Base-by-base conservation (phyloP, 2,113 vertebrate species). In the Ellobius talpinus region DNA sequence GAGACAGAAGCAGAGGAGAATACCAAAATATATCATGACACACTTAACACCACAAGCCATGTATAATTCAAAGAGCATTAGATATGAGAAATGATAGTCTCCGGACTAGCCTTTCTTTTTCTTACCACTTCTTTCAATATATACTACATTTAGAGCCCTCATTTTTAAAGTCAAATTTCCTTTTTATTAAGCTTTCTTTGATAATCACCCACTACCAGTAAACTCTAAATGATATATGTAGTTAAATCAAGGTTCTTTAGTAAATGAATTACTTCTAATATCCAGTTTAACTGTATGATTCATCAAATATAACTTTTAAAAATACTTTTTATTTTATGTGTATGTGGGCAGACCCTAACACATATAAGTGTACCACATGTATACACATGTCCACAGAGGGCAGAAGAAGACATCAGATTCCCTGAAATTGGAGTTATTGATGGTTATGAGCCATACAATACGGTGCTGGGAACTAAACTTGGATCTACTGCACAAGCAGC, bases 121-220 rank as follows among this genome's bases (percentile, higher is more conserved):
- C 79, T 79, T 65, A 76, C 13, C 17, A 50, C 88, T 89, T 63
- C 61, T 90, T 93, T 42, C 7, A 81, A 78, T 66, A 68, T 42
- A 39, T 84, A 91, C 33, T 89, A 92, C 85, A 94, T 88, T 95
- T 76, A 23, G 63, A 89, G 87, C 39, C 74, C 3, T 74, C 26
- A 58, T 81, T n/a, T 96, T 61, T 6, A 72, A 84, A 61, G 93
- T 70, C 89, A 93, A 52, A 79, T 63, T 6, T n/a, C 16, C 11
- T 93, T 90, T 93, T 92, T 58, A 79, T 87, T 96, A 90, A 70
- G 42, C 29, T 93, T 76, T 72, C 72, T 88, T 78, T 93, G 50
- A 26, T 79, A 90, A 92, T 21, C 77, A 9, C 19, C 39, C 58
- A 97, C 42, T 93, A 70, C 19, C 68, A 92, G 58, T 17, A 91